Conservation (phyloP, 2,888 invertebrate species). For the Yponomeuta cagnagella region DNA sequence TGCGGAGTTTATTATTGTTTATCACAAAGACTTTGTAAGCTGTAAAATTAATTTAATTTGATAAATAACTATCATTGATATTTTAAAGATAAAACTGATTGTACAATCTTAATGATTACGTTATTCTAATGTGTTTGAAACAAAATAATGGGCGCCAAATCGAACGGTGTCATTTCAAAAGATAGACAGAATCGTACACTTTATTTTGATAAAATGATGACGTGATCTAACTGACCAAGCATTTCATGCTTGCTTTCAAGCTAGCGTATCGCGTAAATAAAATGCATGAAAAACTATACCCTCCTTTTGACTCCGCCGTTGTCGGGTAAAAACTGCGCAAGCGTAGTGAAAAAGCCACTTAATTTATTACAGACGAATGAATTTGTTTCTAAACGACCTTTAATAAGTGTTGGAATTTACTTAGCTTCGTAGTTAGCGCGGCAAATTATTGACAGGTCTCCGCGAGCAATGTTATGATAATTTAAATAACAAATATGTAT, state of each 20-base stretch:
- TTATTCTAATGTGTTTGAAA: too few species aligned
- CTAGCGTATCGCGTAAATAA: not conserved
- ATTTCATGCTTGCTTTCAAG: not conserved
- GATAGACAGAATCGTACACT: too few species aligned
- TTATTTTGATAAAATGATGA: too few species aligned
- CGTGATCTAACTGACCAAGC: not conserved
- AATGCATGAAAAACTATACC: not conserved
- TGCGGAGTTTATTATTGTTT: too few species aligned
- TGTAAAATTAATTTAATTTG: too few species aligned
- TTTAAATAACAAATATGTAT: not conserved
- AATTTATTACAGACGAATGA: slow-evolving; percentile 4
- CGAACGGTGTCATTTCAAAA: too few species aligned
- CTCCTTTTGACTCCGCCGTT: not conserved
- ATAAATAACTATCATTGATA: too few species aligned
- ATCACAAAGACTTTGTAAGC: too few species aligned
- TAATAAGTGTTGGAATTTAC: slow-evolving; percentile 11
- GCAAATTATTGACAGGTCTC: slow-evolving; percentile 2
- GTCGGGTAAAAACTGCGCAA: not conserved
- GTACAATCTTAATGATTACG: too few species aligned
- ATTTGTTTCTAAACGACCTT: slow-evolving; percentile 7
- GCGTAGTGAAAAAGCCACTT: not conserved
- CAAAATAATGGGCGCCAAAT: too few species aligned
- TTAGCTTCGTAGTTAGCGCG: slow-evolving; percentile 6
- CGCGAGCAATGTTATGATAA: slow-evolving; percentile 3
- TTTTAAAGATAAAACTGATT: too few species aligned